These are phyloP conservation scores for Geodia barretti DNA, from an alignment of 37 sponge, comb jelly and placozoan species.

Conservation along the genomic window DNA sequence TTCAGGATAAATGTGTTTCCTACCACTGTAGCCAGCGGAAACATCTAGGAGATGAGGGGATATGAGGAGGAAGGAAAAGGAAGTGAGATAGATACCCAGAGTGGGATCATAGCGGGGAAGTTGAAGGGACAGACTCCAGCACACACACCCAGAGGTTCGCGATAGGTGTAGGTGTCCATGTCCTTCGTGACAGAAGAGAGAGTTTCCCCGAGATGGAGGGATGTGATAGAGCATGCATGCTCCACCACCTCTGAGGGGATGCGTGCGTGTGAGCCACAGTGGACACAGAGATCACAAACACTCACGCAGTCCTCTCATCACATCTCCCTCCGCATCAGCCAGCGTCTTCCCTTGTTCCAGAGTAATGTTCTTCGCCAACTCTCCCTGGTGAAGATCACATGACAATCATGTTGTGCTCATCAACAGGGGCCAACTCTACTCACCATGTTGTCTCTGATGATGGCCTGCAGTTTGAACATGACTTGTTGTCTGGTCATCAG, in stretches of 20 bases:
- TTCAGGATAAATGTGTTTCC: constrained; percentile 97
- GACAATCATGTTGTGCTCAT: background rate
- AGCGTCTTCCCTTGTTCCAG: constrained; percentile 98
- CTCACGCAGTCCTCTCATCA: constrained; percentile 91
- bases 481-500: constrained; percentile 87
- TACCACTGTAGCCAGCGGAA: constrained; percentile 92
- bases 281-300: background rate
- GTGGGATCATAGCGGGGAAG: constrained; percentile 97
- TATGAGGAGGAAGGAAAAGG: background rate
- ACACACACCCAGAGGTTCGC: constrained; percentile 96
- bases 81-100: constrained; percentile 73
- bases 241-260: constrained; percentile 90
- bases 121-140: constrained; percentile 96
- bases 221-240: constrained; percentile 92
- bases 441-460: constrained; percentile 88
- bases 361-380: constrained; percentile 75
- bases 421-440: background rate
- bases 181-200: constrained; percentile 86
- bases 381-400: constrained; percentile 33
- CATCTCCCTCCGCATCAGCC: constrained; percentile 98
- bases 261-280: background rate
- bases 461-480: constrained; percentile 94
- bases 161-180: constrained; percentile 96
- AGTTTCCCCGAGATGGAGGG: constrained; percentile 94
- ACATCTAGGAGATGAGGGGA: constrained; percentile 69